phyloP scores from a whole-genome alignment of 2,888 invertebrate species.

The Mimas tiliae region DNA sequence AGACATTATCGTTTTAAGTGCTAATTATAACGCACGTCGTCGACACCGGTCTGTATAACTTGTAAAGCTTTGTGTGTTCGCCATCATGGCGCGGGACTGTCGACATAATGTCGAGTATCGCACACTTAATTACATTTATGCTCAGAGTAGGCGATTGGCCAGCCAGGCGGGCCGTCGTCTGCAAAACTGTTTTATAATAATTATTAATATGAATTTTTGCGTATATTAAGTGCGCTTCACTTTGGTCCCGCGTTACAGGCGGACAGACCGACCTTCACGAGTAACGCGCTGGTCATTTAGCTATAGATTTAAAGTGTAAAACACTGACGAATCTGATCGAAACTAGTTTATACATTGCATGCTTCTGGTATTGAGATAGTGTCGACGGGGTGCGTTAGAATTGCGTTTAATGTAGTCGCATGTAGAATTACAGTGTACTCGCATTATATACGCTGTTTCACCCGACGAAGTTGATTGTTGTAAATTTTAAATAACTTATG shows the following conservation, averaged over 20 bases:
- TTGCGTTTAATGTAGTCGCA: constrained; percentile 4
- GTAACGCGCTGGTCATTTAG: constrained; percentile 29
- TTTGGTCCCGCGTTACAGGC: background rate
- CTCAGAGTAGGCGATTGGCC: background rate
- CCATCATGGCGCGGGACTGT: background rate
- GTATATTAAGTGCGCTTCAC: background rate
- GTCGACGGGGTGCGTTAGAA: constrained; percentile 4
- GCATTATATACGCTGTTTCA: background rate
- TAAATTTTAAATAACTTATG: background rate
- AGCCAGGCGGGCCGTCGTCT: background rate
- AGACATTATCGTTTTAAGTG: constrained; percentile 55
- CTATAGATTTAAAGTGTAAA: constrained; percentile 13
- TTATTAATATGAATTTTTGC: background rate
- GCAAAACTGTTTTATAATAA: too few species aligned
- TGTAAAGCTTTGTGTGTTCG: background rate
- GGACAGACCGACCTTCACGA: constrained; percentile 30
- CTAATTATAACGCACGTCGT: background rate
- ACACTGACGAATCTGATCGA: constrained; percentile 11
- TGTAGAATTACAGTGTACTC: background rate
- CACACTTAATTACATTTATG: background rate
- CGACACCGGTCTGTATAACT: background rate
- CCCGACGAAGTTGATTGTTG: background rate
- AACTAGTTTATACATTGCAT: background rate
- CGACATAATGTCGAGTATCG: background rate
- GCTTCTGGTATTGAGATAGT: background rate